Conservation (phyloP, 2,888 invertebrate genomes). For the Arctia plantaginis region DNA sequence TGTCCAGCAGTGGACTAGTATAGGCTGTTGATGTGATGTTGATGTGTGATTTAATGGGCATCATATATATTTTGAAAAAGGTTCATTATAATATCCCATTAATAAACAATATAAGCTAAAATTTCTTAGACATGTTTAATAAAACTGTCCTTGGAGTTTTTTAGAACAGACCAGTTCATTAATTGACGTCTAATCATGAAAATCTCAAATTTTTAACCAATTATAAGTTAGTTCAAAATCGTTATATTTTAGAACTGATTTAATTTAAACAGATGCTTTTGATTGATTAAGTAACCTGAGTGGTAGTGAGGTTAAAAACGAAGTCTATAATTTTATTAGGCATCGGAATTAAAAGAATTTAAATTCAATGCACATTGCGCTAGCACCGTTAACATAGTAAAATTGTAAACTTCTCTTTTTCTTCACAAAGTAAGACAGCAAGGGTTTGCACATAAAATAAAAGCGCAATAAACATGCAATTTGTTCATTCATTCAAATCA, state of each 20-base stretch:
- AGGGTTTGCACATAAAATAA: slow-evolving; percentile 18
- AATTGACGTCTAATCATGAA: no score
- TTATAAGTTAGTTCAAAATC: not conserved
- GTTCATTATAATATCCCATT: no score
- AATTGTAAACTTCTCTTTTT: not conserved
- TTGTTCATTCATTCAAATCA: slow-evolving; percentile 42
- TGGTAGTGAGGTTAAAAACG: not conserved
- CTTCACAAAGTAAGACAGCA: slow-evolving; percentile 18
- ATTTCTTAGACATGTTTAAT: no score
- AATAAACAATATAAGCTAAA: no score
- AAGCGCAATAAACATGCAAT: slow-evolving; percentile 39
- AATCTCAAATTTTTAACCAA: not conserved
- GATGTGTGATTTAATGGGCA: no score
- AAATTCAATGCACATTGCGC: not conserved
- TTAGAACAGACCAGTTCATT: no score
- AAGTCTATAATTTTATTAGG: not conserved
- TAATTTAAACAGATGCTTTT: no score
- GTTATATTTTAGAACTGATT: not conserved
- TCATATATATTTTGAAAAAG: no score
- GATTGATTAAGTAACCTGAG: not conserved
- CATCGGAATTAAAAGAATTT: not conserved
- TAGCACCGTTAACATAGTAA: not conserved
- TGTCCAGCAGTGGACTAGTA: no score
- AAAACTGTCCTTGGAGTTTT: no score
- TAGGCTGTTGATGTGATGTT: no score